These are phyloP conservation scores for Pangasius sanitwongsei DNA, from an alignment of 2,797 vertebrate genomes.

Conservation along the genomic window DNA sequence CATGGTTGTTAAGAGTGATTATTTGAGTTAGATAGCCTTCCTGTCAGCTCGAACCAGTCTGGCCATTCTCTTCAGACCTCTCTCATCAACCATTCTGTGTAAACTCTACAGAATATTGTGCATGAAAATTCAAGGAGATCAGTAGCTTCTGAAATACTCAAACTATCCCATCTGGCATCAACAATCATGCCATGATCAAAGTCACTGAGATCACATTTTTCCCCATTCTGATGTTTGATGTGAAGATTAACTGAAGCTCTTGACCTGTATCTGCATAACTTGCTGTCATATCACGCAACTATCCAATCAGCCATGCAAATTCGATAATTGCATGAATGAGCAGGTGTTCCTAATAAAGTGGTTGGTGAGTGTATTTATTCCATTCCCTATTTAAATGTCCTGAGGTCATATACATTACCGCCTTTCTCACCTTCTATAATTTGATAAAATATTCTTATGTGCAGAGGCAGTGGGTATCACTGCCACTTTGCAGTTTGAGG, in stretches of 20 bases:
- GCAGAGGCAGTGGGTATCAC: background rate
- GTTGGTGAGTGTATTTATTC: background rate
- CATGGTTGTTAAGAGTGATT: background rate
- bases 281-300: background rate
- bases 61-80: background rate
- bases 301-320: background rate
- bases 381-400: background rate
- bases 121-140: background rate
- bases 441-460: background rate
- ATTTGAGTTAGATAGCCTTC: background rate
- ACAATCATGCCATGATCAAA: background rate
- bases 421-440: background rate
- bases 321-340: background rate
- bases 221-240: background rate
- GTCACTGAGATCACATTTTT: background rate
- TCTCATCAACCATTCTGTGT: background rate
- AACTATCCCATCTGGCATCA: background rate
- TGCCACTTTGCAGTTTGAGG: background rate
- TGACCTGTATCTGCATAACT: background rate
- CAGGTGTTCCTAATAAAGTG: background rate
- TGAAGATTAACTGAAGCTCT: background rate
- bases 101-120: background rate
- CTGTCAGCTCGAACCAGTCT: background rate
- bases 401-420: background rate
- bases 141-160: background rate